A percentile compares a stretch with the other conserved stretches of the same genome.
phyloP scores from a whole-genome alignment of 2,113 vertebrate species.

The Atrichornis clamosus region DNA sequence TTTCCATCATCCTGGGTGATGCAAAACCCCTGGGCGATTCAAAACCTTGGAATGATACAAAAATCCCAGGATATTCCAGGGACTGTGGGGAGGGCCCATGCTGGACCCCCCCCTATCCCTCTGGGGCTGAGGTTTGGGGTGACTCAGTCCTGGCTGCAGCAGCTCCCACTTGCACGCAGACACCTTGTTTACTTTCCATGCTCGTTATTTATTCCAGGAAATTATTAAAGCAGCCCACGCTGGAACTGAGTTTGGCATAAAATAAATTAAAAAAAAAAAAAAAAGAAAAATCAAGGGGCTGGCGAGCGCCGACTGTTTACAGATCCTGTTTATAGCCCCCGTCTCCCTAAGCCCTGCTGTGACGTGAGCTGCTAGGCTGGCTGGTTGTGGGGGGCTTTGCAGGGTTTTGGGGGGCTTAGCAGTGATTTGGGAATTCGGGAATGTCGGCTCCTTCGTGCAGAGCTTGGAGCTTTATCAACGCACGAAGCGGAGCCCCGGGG shows the following conservation, averaged over 20 bases:
- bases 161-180: background rate
- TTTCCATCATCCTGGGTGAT: background rate
- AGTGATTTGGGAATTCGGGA: background rate
- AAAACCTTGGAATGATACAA: background rate
- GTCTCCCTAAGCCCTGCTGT: background rate
- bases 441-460: rapidly evolving
- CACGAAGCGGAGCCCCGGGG: background rate
- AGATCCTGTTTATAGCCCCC: background rate
- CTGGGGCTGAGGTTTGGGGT: background rate
- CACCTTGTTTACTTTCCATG: constrained; percentile 42
- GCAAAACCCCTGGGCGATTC: background rate
- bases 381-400: background rate
- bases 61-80: background rate
- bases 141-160: background rate
- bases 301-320: background rate
- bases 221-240: constrained; percentile 43
- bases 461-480: background rate
- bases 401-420: background rate
- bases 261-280: background rate
- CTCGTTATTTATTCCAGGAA: constrained; percentile 61
- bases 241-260: constrained; percentile 12
- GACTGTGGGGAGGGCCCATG: background rate
- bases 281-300: background rate
- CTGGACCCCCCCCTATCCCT: background rate
- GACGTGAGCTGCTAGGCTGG: rapidly evolving